Percentiles rank a stretch among this genome's conserved stretches.
phyloP scores from a whole-genome alignment of 2,113 vertebrate species.

The Chinchilla lanigera region DNA sequence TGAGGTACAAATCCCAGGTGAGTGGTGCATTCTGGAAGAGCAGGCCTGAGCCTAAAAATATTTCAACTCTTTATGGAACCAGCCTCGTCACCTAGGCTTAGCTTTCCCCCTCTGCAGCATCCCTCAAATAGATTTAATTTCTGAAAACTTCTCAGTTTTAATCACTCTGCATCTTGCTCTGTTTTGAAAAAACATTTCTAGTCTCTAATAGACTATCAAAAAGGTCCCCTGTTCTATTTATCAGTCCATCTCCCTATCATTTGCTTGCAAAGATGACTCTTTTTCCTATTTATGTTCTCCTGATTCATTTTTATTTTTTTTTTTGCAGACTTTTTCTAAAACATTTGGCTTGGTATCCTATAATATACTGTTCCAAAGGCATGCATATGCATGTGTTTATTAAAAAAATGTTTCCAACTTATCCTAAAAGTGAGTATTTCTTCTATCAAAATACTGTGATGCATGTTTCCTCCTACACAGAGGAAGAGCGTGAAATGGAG shows the following conservation, averaged over 20 bases:
- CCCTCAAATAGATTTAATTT: not conserved
- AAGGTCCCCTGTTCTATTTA: not conserved
- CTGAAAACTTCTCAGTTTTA: not conserved
- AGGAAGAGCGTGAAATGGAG: not conserved
- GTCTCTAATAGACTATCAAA: not conserved
- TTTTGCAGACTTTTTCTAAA: not conserved
- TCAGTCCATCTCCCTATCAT: not conserved
- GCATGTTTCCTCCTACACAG: conserved; percentile 7
- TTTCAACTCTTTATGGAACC: not conserved
- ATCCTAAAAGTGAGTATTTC: conserved; percentile 22
- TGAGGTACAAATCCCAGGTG: not conserved
- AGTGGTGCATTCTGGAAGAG: not conserved
- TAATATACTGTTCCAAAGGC: conserved; percentile 4
- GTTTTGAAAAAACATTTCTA: not conserved
- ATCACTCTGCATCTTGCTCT: not conserved
- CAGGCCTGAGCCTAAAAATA: conserved; percentile 14
- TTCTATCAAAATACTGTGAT: conserved; percentile 13
- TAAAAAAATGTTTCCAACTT: conserved; percentile 27
- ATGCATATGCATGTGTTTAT: not conserved
- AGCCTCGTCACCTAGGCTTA: not conserved
- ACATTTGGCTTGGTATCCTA: not conserved
- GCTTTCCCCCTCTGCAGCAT: not conserved
- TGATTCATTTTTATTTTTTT: not conserved
- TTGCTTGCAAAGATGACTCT: not conserved
- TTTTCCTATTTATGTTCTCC: not conserved